Conservation (phyloP, 2,888 invertebrate genomes). For the Cristatella mucedo region DNA sequence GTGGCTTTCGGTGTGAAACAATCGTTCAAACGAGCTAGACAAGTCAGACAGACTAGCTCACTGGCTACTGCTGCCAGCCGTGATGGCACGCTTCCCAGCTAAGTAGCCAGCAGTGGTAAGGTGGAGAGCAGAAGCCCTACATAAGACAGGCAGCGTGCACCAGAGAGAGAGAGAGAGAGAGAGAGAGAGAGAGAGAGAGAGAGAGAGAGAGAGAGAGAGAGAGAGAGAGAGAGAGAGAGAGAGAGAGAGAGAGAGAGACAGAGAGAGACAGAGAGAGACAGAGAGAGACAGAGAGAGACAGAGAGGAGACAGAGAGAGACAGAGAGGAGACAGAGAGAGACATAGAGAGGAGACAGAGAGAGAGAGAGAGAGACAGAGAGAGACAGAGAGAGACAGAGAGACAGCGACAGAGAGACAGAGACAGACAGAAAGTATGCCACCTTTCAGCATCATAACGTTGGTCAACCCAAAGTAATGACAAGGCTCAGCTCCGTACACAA, state of each 20-base stretch:
- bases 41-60: too few relatives aligned
- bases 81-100: too few relatives aligned
- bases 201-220: constrained; percentile 11
- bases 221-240: constrained; percentile 7
- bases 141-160: constrained; percentile 5
- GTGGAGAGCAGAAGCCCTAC: too few relatives aligned
- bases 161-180: constrained; percentile 10
- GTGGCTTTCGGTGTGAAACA: too few relatives aligned
- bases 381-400: constrained; percentile 4
- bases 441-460: constrained; percentile 10
- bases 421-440: constrained; percentile 7
- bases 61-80: too few relatives aligned
- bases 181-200: constrained; percentile 11
- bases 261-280: constrained; percentile 4
- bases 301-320: constrained; percentile 3
- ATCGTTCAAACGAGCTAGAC: too few relatives aligned
- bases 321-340: too few relatives aligned
- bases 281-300: constrained; percentile 3
- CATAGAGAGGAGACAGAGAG: too few relatives aligned
- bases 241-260: constrained; percentile 5
- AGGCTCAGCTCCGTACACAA: too few relatives aligned
- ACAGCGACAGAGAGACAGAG: background rate
- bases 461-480: too few relatives aligned
- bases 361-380: constrained; percentile 5
- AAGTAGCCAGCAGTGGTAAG: too few relatives aligned